Evolutionary conservation across 2,113 vertebrate genomes (phyloP).

Genomic region (Dissostichus mawsoni): DNA sequence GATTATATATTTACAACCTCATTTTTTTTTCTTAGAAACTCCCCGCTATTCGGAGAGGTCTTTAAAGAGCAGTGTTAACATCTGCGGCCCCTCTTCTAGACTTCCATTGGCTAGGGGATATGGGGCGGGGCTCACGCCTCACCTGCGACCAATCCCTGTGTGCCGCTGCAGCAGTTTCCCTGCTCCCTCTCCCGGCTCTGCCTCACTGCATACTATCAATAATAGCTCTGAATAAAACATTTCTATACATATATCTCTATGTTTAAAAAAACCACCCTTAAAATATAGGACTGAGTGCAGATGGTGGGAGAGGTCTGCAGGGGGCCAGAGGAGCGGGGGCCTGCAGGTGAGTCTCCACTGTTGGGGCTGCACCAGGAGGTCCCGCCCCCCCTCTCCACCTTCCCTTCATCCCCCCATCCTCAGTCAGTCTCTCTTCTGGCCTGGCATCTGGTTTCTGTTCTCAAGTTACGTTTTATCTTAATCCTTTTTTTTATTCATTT

Average conservation of each 20-base stretch:
- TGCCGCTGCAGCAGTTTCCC: slow-evolving; percentile 67
- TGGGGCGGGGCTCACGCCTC: slow-evolving; percentile 23
- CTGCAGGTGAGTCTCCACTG: slow-evolving; percentile 45
- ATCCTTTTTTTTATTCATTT: slow-evolving; percentile 62
- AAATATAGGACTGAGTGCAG: slow-evolving; percentile 83
- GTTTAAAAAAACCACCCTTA: slow-evolving; percentile 83
- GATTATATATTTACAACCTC: slow-evolving; percentile 88
- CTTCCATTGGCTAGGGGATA: slow-evolving; percentile 54
- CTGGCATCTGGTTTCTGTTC: slow-evolving; percentile 85
- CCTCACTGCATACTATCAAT: slow-evolving; percentile 85
- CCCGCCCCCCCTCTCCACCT: slow-evolving; percentile 27
- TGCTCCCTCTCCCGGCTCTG: slow-evolving; percentile 72
- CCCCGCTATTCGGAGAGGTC: slow-evolving; percentile 72
- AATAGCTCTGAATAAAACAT: slow-evolving; percentile 88
- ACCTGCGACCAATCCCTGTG: slow-evolving; percentile 13
- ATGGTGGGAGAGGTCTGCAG: slow-evolving; percentile 71
- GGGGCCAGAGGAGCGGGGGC: slow-evolving; percentile 30
- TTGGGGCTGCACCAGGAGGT: slow-evolving; percentile 42
- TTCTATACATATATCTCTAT: slow-evolving; percentile 87
- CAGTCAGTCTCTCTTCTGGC: slow-evolving; percentile 82
- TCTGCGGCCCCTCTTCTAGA: slow-evolving; percentile 79
- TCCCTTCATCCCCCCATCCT: slow-evolving; percentile 74
- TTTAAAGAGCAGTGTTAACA: slow-evolving; percentile 85
- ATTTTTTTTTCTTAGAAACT: slow-evolving; percentile 60
- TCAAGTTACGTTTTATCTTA: slow-evolving; percentile 68